Evolutionary conservation across 2,888 invertebrate genomes (phyloP), one percentile per base, ranked within the genome.

Genomic region (Cheilosia variabilis): DNA sequence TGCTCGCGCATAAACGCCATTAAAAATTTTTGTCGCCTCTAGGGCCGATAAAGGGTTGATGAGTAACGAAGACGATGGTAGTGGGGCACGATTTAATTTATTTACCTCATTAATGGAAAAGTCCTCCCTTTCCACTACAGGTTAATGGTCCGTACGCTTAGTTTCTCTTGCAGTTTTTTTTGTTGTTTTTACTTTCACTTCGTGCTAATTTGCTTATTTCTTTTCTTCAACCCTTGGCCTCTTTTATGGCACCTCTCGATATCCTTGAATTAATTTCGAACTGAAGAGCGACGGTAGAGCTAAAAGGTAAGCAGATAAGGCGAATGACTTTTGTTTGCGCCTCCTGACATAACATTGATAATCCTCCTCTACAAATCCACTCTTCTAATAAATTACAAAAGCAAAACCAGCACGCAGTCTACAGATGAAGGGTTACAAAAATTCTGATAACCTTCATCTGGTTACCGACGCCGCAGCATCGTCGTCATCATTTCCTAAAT

Each of bases 291-390:
- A 60, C 71, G 45, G 60, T 45, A 43, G 66, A n/a, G 62, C 53
- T 53, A 60, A 47, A 81, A 82, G 65, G 72, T 82, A 52, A 66
- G 66, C 52, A 82, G 82, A 82, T 82, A 82, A 82, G 66, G 71
- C 60, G 77, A 60, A 72, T 77, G 71, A 72, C 77, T 77, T 52
- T 79, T 79, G 78, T 72, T 82, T 72, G 77, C 58, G 58, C 75
- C 69, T 73, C 87, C 87, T 88, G 87, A 83, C 87, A 87, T 87
- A 87, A 87, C 88, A 88, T 81, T 88, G 88, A 88, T 88, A 88
- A 88, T 88, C 88, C 83, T 87, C 71, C 76, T 55, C 68, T 27
- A 55, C 73, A 71, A 80, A 72, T 73, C 43, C 52, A 22, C 73
- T 55, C 57, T 68, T 71, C 72, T 83, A 83, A 83, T 83, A 83